Evolutionary conservation across 2,113 vertebrate genomes (phyloP).

Genomic region (Hoplias malabaricus): DNA sequence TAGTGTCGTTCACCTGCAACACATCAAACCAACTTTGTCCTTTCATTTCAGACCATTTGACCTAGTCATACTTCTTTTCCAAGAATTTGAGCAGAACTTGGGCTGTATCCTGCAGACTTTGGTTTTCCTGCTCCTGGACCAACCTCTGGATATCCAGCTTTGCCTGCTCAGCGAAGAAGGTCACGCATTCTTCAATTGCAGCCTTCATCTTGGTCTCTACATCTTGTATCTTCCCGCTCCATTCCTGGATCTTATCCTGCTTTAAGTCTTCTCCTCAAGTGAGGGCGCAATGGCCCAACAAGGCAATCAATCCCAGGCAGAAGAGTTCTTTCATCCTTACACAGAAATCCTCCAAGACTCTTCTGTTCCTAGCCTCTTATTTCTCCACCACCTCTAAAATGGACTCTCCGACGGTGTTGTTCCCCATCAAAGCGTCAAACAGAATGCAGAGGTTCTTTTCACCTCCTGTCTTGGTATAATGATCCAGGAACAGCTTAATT

Average conservation of each 20-base stretch:
- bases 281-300: conserved; percentile 70
- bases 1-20: conserved; percentile 65
- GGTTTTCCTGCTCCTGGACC: conserved; percentile 59
- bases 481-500: conserved; percentile 70
- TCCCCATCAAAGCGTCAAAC: conserved; percentile 72
- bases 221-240: conserved; percentile 69
- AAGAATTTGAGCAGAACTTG: conserved; percentile 65
- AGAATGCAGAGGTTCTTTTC: conserved; percentile 76
- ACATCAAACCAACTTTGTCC: conserved; percentile 71
- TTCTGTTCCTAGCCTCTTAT: conserved; percentile 69
- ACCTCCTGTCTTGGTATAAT: conserved; percentile 70
- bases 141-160: conserved; percentile 59
- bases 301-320: conserved; percentile 74
- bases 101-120: conserved; percentile 55
- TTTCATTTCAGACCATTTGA: conserved; percentile 71
- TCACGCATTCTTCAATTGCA: conserved; percentile 62
- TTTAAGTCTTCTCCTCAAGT: conserved; percentile 64
- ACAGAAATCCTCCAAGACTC: conserved; percentile 75
- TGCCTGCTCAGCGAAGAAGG: conserved; percentile 71
- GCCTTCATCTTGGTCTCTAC: conserved; percentile 74
- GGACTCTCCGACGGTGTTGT: conserved; percentile 67
- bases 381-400: conserved; percentile 70
- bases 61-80: conserved; percentile 76
- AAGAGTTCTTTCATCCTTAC: conserved; percentile 77
- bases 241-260: conserved; percentile 67